Base-by-base conservation (phyloP, 2,888 invertebrate genomes). In the Perithous albicinctus region DNA sequence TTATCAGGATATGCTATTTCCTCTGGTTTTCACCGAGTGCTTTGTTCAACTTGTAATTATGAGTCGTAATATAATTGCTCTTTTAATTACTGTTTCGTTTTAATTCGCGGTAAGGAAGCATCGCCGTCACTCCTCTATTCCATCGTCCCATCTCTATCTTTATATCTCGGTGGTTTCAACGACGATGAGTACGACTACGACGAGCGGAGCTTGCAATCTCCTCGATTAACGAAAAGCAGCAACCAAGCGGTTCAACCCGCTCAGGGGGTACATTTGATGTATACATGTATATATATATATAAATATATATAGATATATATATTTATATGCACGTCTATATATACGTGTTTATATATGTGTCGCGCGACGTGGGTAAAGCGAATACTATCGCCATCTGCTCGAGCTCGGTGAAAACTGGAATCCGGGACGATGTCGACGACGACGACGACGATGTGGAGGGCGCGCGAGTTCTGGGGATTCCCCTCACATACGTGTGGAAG, bases 311-410 rank as follows among this genome's bases (percentile, higher is more conserved):
- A n/a, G n/a, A n/a, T n/a, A n/a, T n/a, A n/a, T n/a, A n/a, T n/a
- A n/a, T n/a, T n/a, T n/a, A n/a, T n/a, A n/a, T n/a, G n/a, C n/a
- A n/a, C n/a, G n/a, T n/a, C n/a, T n/a, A 23, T 8, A 35, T 46
- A 41, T 59, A 29, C n/a, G n/a, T n/a, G n/a, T n/a, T n/a, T 46
- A 48, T 73, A 38, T 51, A 63, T n/a, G 12, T 41, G 26, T 51
- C 29, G 70, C 38, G 46, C 51, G 51, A 54, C 32, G 32, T 29
- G 61, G 73, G 66, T 54, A 82, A 87, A 88, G 86, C 77, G 86
- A 80, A 87, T 79, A 80, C 79, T 87, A 85, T 86, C 86, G 89
- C 89, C 88, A 89, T 87, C 89, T 88, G 87, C 85, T 84, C 82
- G 87, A 77, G 73, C 77, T 82, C 80, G 81, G 70, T 77, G 85